These are phyloP conservation scores for Ormyrus labotus DNA, from an alignment of 2,888 invertebrate species.

Conservation along the genomic window DNA sequence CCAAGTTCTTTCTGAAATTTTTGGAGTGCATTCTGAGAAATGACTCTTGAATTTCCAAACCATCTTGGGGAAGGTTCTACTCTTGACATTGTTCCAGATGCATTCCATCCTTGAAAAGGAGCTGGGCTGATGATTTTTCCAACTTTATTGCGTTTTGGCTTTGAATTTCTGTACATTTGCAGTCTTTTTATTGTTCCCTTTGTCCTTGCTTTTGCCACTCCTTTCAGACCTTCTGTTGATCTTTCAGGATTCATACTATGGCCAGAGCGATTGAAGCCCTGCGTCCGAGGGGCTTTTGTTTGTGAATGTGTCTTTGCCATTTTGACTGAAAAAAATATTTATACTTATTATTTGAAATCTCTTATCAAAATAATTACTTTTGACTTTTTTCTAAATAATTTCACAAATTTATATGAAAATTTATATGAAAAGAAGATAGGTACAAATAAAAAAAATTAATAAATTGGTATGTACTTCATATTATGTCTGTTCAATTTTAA, in stretches of 20 bases:
- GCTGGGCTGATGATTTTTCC: slow-evolving; percentile 96
- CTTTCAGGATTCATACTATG: slow-evolving; percentile 98
- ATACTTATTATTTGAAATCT: neutral
- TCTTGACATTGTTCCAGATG: slow-evolving; percentile 93
- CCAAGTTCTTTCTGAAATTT: slow-evolving; percentile 97
- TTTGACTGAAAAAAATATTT: slow-evolving; percentile 59
- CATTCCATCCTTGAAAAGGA: slow-evolving; percentile 93
- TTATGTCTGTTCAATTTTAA: no score
- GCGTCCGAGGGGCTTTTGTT: slow-evolving; percentile 86
- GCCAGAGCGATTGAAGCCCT: slow-evolving; percentile 89
- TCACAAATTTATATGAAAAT: neutral
- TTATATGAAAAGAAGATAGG: neutral
- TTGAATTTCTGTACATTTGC: slow-evolving; percentile 99
- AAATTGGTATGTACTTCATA: no score
- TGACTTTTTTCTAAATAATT: neutral
- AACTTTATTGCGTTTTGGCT: slow-evolving; percentile 91
- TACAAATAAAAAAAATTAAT: no score
- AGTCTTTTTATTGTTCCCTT: slow-evolving; percentile 96
- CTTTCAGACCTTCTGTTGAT: slow-evolving; percentile 86
- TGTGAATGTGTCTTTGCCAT: slow-evolving; percentile 88
- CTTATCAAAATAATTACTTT: neutral
- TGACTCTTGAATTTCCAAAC: slow-evolving; percentile 99
- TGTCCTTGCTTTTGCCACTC: slow-evolving; percentile 90
- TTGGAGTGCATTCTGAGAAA: slow-evolving; percentile 92
- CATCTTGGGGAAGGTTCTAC: slow-evolving; percentile 98